Base-by-base conservation (phyloP, 2,888 invertebrate genomes). In the Xanthorhoe designata region DNA sequence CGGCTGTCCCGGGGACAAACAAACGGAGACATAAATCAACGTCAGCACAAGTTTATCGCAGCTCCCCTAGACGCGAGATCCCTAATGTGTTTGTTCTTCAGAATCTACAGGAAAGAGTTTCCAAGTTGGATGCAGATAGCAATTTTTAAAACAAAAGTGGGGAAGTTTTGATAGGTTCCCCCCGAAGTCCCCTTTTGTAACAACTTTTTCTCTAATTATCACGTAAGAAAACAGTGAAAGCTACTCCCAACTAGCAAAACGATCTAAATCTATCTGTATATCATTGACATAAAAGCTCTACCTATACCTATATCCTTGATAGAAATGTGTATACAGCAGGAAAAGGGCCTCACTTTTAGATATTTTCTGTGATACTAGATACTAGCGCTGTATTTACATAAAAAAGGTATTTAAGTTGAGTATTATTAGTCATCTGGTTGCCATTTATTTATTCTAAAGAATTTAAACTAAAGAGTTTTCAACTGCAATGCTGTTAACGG, bases 21-120 rank as follows among this genome's bases (percentile, higher is more conserved):
- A 90, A 91, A 89, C 89, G 83, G 82, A 86, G 86, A 88, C 89
- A 92, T 92, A 92, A 92, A 92, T 92, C 92, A 92, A 91, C 79
- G 92, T 92, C 92, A 88, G 81, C 82, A 81, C 79, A 81, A 88
- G 87, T 83, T 91, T 91, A 92, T 92, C 92, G 87, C 88, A 83
- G 49, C 15, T 53, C 84, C 83, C 77, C 77, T 73, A 62, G 62
- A 62, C 58, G 80, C 79, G 77, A 76, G 80, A 82, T 80, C 85
- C 85, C 85, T 87, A 90, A 90, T 88, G 89, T 88, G 89, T 90
- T 90, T 89, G 88, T 90, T 87, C 86, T 84, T 73, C 73, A 72
- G 74, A 63, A 59, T 52, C 56, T 54, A 38, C 50, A 76, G 78
- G 78, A 81, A 84, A 85, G 81, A 82, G 72, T 82, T 81, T 66